Evolutionary conservation across 2,888 invertebrate species (phyloP).

Genomic region (Choreutis nemorana): DNA sequence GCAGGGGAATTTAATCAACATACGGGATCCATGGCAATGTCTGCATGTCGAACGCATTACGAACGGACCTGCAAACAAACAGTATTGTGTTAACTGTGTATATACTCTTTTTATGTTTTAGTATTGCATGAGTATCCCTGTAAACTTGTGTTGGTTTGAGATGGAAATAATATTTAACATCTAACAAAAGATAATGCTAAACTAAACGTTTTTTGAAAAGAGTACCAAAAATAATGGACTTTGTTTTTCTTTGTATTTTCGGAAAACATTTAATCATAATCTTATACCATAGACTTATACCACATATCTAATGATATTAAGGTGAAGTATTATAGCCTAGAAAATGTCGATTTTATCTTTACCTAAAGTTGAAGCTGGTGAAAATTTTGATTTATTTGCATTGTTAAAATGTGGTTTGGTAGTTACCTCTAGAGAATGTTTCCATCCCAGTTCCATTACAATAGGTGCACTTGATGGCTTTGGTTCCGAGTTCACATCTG

Average conservation of each 20-base stretch:
- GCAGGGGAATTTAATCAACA: slow-evolving; percentile 91
- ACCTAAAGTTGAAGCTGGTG: too few relatives aligned
- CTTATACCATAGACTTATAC: too few relatives aligned
- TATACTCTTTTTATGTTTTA: not conserved
- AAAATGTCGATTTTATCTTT: too few relatives aligned
- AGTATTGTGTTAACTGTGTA: too few relatives aligned
- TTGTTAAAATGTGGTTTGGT: too few relatives aligned
- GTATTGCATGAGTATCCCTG: not conserved
- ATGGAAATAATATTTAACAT: too few relatives aligned
- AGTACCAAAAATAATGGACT: not conserved
- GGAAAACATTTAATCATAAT: not conserved
- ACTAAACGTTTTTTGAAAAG: not conserved
- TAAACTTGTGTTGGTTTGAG: too few relatives aligned
- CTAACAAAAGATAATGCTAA: slow-evolving; percentile 1
- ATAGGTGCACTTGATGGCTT: slow-evolving; percentile 85
- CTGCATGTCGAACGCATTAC: slow-evolving; percentile 97
- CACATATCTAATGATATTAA: too few relatives aligned
- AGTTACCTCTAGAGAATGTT: slow-evolving; percentile 75
- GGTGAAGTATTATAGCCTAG: too few relatives aligned
- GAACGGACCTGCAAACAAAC: slow-evolving; percentile 82
- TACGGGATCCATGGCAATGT: slow-evolving; percentile 85
- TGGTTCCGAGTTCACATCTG: slow-evolving; percentile 91
- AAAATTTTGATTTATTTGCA: too few relatives aligned
- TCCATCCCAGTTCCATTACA: slow-evolving; percentile 98
- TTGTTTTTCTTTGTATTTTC: slow-evolving; percentile 3